phyloP scores from a whole-genome alignment of 2,113 vertebrate genomes.

The Nestor notabilis region DNA sequence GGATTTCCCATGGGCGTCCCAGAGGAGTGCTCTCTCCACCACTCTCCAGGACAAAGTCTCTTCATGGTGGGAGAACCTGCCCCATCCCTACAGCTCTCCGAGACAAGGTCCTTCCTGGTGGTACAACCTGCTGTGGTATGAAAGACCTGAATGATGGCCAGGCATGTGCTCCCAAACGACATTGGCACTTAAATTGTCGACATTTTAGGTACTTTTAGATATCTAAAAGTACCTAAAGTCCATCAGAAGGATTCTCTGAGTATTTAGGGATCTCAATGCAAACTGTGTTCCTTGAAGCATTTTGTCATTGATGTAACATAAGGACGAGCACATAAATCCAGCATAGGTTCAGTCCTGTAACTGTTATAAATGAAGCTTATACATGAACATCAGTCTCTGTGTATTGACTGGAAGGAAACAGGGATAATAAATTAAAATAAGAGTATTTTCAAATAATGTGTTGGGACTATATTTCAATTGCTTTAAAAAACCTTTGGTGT shows the following conservation, averaged over 20 bases:
- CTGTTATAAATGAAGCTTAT: not conserved
- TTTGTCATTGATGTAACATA: not conserved
- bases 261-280: rapidly evolving
- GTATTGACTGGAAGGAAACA: not conserved
- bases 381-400: not conserved
- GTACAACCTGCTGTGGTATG: not conserved
- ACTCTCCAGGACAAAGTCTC: not conserved
- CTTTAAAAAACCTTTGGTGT: not conserved
- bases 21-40: rapidly evolving
- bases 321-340: not conserved
- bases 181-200: not conserved
- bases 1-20: rapidly evolving
- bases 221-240: not conserved
- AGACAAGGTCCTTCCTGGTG: not conserved
- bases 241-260: not conserved
- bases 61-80: rapidly evolving
- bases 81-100: not conserved
- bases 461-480: not conserved
- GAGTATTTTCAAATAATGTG: not conserved
- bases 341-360: not conserved
- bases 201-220: too few species aligned
- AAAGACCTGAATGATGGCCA: not conserved
- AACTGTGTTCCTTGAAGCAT: not conserved
- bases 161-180: not conserved
- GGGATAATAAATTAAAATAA: not conserved